Percentiles rank a stretch among this genome's conserved stretches.
Evolutionary conservation across 2,113 vertebrate genomes (phyloP).

Genomic region (Oophaga pumilio): DNA sequence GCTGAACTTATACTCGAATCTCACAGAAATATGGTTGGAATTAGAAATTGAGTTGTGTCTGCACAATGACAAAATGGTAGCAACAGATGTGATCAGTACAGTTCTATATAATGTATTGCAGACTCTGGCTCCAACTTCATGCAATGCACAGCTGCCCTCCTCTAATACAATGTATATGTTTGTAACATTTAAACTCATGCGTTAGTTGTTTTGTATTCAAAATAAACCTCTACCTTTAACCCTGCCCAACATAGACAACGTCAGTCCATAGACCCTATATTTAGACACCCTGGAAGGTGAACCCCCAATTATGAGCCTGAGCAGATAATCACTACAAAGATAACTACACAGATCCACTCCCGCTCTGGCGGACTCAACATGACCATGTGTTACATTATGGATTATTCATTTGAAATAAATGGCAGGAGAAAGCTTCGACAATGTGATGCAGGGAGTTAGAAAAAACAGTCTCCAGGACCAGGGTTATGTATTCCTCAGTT

Average conservation of each 20-base stretch:
- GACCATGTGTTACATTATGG: no score
- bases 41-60: conserved; percentile 51
- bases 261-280: not conserved
- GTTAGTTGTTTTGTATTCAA: not conserved
- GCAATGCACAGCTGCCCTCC: conserved; percentile 12
- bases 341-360: no score
- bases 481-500: no score
- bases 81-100: conserved; percentile 36
- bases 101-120: conserved; percentile 30
- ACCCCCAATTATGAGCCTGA: no score
- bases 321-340: no score
- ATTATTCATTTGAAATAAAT: no score
- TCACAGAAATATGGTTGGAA: conserved; percentile 50
- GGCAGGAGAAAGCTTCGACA: no score
- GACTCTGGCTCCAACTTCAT: conserved; percentile 16
- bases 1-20: conserved; percentile 38
- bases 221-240: not conserved
- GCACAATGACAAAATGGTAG: conserved; percentile 52
- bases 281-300: no score
- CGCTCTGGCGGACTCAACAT: no score
- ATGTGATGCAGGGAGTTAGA: no score
- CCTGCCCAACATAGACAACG: not conserved
- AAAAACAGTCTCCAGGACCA: no score
- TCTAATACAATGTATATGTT: not conserved
- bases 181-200: not conserved